Base-by-base conservation (phyloP, 2,888 invertebrate species). In the Macrophya annulata region DNA sequence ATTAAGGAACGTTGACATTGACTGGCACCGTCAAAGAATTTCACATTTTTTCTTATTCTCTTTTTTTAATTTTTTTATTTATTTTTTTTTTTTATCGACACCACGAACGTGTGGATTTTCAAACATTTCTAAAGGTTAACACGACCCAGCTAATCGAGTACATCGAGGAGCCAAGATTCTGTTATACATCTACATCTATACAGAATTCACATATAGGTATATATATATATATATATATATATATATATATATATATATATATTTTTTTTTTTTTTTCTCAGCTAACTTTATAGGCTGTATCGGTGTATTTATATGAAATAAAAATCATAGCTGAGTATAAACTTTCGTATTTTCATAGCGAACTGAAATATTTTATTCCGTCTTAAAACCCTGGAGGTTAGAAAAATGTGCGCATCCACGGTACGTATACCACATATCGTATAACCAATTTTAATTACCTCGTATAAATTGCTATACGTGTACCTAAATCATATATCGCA, bases 381-480 rank as follows among this genome's bases (percentile, higher is more conserved):
- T 25, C 10, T 12, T 25, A 10, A 62, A 62, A 25, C 12, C 12
- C 62, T 25, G 4, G 25, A 25, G 62, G 62, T 62, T 21, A n/a
- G n/a, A 40, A 71, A 40, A 71, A 31, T 31, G 31, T 15, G 40
- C 37, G 37, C 40, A 40, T 71, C 40, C 1, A 40, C 40, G 71
- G 71, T 40, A 71, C 6, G 31, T 68, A 25, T 31, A 17, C 31
- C 55, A 51, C 51, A 55, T 55, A 17, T n/a, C 55, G 55, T 55
- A 55, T 55, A 55, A n/a, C 55, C n/a, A 55, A n/a, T 77, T 55
- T 51, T 31, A 25, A 77, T 77, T 77, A 55, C 51, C 51, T 48
- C 25, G 15, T 43, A 55, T 51, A 77, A 25, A 31, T 51, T 37
- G 48, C 31, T 21, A 31, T 76, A 48, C n/a, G 8, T n/a, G 55